Percentiles rank a stretch among this genome's conserved stretches.
phyloP scores from a whole-genome alignment of 2,113 vertebrate species.

The Lasiurus cinereus region DNA sequence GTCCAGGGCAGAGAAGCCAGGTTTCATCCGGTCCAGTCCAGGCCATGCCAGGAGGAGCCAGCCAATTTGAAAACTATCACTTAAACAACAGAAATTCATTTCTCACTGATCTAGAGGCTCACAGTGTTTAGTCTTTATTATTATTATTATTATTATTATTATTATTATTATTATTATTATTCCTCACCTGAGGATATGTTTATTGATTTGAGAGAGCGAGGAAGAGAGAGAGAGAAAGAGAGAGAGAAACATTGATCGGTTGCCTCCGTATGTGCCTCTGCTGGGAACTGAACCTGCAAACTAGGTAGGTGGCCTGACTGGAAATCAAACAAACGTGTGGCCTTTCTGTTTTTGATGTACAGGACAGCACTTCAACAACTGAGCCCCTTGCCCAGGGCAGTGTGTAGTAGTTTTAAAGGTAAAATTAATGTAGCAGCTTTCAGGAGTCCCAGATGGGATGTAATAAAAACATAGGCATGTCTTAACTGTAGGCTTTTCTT shows the following conservation, averaged over 20 bases:
- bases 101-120: not conserved
- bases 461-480: conserved; percentile 1
- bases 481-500: conserved; percentile 43
- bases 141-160: not conserved
- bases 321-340: not conserved
- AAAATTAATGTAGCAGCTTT: conserved; percentile 17
- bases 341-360: not conserved
- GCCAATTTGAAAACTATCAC: not conserved
- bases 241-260: not conserved
- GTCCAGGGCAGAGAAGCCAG: not conserved
- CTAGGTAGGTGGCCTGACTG: not conserved
- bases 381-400: not conserved
- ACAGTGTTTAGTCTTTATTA: not conserved
- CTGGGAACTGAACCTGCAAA: not conserved
- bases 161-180: not conserved
- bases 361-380: not conserved
- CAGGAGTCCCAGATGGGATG: conserved; percentile 39
- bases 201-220: not conserved
- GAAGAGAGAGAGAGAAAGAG: not conserved
- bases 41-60: not conserved
- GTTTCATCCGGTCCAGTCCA: not conserved
- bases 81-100: not conserved
- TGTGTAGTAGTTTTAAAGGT: conserved; percentile 38
- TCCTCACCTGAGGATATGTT: not conserved
- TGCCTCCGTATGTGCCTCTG: not conserved